Evolutionary conservation across 1,140 invertebrate species (phyloP).

Genomic region (Chlorops oryzae): DNA sequence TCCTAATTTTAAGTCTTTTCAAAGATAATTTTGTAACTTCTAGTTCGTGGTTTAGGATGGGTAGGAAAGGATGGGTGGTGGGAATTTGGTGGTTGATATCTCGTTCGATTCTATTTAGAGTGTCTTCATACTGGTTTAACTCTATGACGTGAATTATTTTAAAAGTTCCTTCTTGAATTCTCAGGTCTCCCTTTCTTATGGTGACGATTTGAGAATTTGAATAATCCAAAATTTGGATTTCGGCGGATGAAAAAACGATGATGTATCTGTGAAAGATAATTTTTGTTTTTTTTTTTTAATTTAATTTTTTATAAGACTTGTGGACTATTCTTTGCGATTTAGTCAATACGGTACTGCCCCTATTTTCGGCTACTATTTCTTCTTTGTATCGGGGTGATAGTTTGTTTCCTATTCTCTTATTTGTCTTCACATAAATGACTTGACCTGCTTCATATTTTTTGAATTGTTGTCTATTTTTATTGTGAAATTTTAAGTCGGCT

Average conservation of each 20-base stretch:
- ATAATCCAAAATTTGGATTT: constrained; percentile 1
- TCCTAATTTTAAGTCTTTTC: background rate
- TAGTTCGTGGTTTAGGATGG: background rate
- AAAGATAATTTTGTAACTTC: background rate
- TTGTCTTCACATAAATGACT: background rate
- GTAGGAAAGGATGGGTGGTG: background rate
- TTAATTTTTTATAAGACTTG: no score
- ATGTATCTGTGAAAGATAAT: no score
- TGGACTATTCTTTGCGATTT: no score
- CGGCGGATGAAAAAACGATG: background rate
- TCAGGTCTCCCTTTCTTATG: background rate
- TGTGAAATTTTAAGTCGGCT: no score
- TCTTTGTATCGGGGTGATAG: background rate
- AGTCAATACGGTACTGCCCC: background rate
- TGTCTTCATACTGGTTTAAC: background rate
- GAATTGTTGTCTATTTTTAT: background rate
- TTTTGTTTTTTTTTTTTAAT: no score
- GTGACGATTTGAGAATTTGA: background rate
- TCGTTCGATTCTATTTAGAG: background rate
- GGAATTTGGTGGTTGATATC: background rate
- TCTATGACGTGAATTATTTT: constrained; percentile 4
- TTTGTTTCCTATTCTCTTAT: background rate
- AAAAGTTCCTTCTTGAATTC: background rate
- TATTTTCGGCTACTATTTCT: constrained; percentile 1
- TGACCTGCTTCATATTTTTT: background rate